Percentiles rank a stretch among this genome's conserved stretches.
Evolutionary conservation across 1,140 invertebrate genomes (phyloP).

Genomic region (Heliothis subflexa): DNA sequence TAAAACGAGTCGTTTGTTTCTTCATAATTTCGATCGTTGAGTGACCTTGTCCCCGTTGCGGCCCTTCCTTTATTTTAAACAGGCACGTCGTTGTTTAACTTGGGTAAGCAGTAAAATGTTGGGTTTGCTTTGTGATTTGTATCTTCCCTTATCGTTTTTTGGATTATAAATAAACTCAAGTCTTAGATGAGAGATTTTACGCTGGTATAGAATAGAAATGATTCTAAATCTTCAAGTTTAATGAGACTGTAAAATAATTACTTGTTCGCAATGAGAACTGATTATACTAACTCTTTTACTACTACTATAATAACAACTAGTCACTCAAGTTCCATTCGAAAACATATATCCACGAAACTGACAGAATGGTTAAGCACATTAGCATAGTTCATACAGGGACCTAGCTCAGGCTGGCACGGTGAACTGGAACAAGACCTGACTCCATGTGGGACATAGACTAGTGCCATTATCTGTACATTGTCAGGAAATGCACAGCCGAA

Average conservation of each 20-base stretch:
- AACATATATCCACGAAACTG: too few species aligned
- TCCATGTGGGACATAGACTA: neutral
- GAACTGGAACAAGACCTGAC: neutral
- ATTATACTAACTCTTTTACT: too few species aligned
- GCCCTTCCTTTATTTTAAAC: conserved; percentile 18
- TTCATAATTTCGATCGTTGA: conserved; percentile 24
- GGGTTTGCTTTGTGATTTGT: neutral
- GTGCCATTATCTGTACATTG: conserved; percentile 3
- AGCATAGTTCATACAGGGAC: neutral
- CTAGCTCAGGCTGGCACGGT: neutral
- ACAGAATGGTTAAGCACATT: neutral
- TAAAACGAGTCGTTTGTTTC: conserved; percentile 15
- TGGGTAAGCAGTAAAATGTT: conserved; percentile 3
- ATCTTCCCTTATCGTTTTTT: neutral
- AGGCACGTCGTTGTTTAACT: conserved; percentile 30
- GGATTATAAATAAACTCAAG: too few species aligned
- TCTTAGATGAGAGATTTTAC: too few species aligned
- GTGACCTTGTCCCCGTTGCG: conserved; percentile 18
- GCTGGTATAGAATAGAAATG: too few species aligned
- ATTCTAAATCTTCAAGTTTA: too few species aligned
- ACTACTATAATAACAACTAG: too few species aligned
- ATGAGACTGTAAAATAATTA: too few species aligned
- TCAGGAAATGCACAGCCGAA: neutral
- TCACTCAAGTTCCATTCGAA: too few species aligned
- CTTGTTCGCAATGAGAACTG: too few species aligned